phyloP scores from a whole-genome alignment of 2,888 invertebrate species.

The Labia minor region DNA sequence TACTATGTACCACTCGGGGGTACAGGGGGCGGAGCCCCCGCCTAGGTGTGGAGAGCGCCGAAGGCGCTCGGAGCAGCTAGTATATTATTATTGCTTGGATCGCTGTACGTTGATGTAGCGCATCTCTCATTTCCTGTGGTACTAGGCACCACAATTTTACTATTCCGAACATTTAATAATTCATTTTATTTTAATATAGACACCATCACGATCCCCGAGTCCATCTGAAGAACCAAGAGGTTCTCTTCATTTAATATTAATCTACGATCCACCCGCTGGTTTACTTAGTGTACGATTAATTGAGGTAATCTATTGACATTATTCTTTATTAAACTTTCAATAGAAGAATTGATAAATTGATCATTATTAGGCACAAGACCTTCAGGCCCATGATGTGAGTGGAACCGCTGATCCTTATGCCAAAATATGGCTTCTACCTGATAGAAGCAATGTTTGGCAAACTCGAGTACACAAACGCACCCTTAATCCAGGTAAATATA shows the following conservation, averaged over 20 bases:
- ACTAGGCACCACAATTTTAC: no score
- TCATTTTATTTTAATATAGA: no score
- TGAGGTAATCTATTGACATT: slow-evolving; percentile 41
- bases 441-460: slow-evolving; percentile 50
- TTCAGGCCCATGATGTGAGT: slow-evolving; percentile 47
- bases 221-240: slow-evolving; percentile 45
- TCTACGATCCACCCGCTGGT: slow-evolving; percentile 51
- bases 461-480: slow-evolving; percentile 53
- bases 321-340: slow-evolving; percentile 13
- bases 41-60: no score
- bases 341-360: background rate
- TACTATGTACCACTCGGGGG: no score
- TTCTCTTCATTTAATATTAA: slow-evolving; percentile 48
- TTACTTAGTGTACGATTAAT: slow-evolving; percentile 52
- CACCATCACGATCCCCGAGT: slow-evolving; percentile 31
- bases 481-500: slow-evolving; percentile 45
- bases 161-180: no score
- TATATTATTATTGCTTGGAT: no score
- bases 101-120: no score
- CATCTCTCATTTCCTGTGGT: no score
- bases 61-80: no score
- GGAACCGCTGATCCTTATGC: slow-evolving; percentile 57
- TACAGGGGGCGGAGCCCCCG: no score
- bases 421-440: slow-evolving; percentile 49
- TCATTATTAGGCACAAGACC: slow-evolving; percentile 42